Conservation (phyloP, 1,140 invertebrate genomes). For the Lithobius niger region DNA sequence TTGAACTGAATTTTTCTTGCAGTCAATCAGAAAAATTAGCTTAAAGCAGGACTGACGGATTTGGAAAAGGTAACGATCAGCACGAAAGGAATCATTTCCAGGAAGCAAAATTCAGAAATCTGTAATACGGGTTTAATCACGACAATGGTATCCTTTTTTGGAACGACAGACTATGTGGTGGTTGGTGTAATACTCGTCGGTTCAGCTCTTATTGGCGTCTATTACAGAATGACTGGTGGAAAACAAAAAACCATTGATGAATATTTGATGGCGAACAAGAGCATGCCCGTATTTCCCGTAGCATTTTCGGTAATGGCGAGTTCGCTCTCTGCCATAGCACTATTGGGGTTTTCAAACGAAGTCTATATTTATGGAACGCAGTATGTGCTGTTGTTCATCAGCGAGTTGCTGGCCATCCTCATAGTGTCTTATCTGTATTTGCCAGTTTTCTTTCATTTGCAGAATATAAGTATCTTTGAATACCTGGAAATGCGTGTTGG, state of each 20-base stretch:
- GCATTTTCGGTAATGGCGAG: slow-evolving; percentile 79
- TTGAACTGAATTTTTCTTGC: too few relatives aligned
- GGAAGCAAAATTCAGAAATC: too few relatives aligned
- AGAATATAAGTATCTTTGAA: too few relatives aligned
- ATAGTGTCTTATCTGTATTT: slow-evolving; percentile 65
- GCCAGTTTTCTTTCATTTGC: slow-evolving; percentile 75
- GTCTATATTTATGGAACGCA: slow-evolving; percentile 70
- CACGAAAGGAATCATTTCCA: too few relatives aligned
- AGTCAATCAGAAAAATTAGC: too few relatives aligned
- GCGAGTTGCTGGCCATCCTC: slow-evolving; percentile 65
- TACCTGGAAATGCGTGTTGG: too few relatives aligned
- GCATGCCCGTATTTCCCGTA: slow-evolving; percentile 62
- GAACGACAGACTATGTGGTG: slow-evolving; percentile 45
- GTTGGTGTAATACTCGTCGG: slow-evolving; percentile 43
- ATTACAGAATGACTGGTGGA: slow-evolving; percentile 69
- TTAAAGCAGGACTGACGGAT: too few relatives aligned
- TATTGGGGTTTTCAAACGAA: slow-evolving; percentile 77
- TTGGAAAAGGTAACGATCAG: too few relatives aligned
- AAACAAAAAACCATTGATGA: slow-evolving; percentile 74
- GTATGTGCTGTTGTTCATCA: slow-evolving; percentile 67
- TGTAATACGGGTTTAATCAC: too few relatives aligned
- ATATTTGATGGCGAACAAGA: slow-evolving; percentile 63
- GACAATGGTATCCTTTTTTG: too few relatives aligned
- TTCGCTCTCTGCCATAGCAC: slow-evolving; percentile 85
- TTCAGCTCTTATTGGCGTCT: slow-evolving; percentile 59